Conservation (phyloP, 2,113 vertebrate genomes). For the Neoarius graeffei region DNA sequence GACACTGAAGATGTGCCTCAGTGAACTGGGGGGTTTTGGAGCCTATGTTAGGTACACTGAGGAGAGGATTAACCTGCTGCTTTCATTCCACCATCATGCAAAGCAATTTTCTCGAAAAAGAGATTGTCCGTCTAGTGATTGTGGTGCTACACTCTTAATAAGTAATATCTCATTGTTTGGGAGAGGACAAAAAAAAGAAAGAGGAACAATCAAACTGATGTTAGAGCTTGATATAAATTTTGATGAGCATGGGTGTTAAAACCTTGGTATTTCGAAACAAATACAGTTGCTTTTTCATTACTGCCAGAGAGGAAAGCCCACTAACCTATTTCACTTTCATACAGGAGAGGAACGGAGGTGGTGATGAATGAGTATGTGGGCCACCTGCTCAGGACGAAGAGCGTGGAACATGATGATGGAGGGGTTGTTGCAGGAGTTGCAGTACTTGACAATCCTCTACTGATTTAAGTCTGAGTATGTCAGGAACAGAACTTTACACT, state of each 20-base stretch:
- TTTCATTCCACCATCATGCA: not conserved
- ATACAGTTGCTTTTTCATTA: not conserved
- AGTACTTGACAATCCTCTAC: conserved; percentile 88
- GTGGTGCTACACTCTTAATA: not conserved
- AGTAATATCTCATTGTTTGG: not conserved
- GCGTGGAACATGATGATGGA: conserved; percentile 81
- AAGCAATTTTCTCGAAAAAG: not conserved
- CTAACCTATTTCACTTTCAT: conserved; percentile 27
- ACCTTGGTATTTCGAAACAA: not conserved
- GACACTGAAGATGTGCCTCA: conserved; percentile 76
- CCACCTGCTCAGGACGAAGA: conserved; percentile 93
- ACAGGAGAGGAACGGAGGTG: conserved; percentile 78
- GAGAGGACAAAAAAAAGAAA: not conserved
- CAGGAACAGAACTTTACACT: conserved; percentile 13
- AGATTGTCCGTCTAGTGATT: not conserved
- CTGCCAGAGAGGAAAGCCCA: not conserved
- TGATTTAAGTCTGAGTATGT: conserved; percentile 69
- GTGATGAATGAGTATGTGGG: conserved; percentile 84
- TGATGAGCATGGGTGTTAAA: not conserved
- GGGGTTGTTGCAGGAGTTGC: conserved; percentile 91
- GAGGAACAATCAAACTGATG: not conserved
- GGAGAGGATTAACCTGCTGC: not conserved
- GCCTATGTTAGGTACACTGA: conserved; percentile 84
- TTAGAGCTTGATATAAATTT: not conserved
- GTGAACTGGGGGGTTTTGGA: conserved; percentile 89